A percentile compares a stretch with the other conserved stretches of the same genome.
These are phyloP conservation scores for Poicephalus meyeri DNA, from an alignment of 2,113 vertebrate species.

Conservation along the genomic window DNA sequence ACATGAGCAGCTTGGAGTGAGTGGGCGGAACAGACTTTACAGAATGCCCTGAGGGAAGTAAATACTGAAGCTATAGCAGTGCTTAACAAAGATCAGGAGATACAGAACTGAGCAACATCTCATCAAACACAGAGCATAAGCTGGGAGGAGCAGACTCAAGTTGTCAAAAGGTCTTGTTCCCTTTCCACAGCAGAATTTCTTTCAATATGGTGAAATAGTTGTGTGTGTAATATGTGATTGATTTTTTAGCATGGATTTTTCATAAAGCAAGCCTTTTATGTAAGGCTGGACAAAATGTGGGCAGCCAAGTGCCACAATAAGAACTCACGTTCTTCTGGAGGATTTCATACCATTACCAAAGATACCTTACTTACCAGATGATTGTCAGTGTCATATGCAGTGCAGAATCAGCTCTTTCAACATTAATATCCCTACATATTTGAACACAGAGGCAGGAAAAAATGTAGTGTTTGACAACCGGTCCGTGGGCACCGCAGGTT, in stretches of 20 bases:
- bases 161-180: neutral
- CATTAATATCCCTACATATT: neutral
- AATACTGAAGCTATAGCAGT: neutral
- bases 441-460: neutral
- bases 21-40: conserved; percentile 3
- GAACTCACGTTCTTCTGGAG: neutral
- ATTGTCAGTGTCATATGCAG: neutral
- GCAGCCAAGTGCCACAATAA: neutral
- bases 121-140: neutral
- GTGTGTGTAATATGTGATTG: neutral
- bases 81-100: neutral
- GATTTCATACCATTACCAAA: neutral
- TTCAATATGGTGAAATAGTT: neutral
- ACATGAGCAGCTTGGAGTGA: neutral
- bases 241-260: neutral
- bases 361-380: neutral
- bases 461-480: neutral
- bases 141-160: neutral
- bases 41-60: neutral
- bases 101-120: neutral
- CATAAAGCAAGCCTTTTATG: neutral
- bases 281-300: neutral
- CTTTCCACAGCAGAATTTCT: neutral
- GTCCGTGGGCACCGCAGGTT: neutral
- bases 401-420: neutral